These are phyloP conservation scores for Trissolcus japonicus DNA, from an alignment of 2,888 invertebrate genomes.

Conservation along the genomic window DNA sequence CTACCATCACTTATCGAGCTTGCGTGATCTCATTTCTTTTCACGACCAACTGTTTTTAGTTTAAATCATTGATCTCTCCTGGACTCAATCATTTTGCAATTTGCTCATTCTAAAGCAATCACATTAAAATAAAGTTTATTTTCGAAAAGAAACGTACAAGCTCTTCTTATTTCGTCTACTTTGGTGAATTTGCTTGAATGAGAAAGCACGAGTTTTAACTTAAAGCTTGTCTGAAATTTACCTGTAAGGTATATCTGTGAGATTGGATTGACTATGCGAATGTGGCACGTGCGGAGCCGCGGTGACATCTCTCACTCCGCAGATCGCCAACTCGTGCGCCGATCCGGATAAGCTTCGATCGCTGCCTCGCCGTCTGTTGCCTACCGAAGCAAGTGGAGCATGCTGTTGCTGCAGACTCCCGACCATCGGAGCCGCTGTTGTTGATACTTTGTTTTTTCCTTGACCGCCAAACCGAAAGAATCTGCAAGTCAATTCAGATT, in stretches of 20 bases:
- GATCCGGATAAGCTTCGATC: slow-evolving; percentile 90
- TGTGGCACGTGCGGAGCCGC: slow-evolving; percentile 83
- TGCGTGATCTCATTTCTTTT: slow-evolving; percentile 9
- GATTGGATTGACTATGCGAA: slow-evolving; percentile 93
- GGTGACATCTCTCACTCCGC: slow-evolving; percentile 80
- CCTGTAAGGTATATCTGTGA: slow-evolving; percentile 91
- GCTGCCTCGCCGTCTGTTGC: slow-evolving; percentile 84
- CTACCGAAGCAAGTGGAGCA: slow-evolving; percentile 64
- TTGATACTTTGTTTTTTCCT: slow-evolving; percentile 88
- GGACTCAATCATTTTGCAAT: background rate
- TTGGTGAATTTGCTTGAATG: slow-evolving; percentile 17
- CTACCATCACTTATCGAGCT: slow-evolving; percentile 14
- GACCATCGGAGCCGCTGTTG: slow-evolving; percentile 79
- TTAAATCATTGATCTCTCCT: background rate
- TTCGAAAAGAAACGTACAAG: background rate
- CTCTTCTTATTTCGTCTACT: background rate
- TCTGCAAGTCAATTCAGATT: slow-evolving; percentile 74
- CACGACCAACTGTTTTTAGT: background rate
- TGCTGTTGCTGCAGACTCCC: slow-evolving; percentile 74
- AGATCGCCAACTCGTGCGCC: slow-evolving; percentile 88
- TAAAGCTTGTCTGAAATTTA: slow-evolving; percentile 69
- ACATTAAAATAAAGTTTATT: background rate
- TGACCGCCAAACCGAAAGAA: slow-evolving; percentile 94
- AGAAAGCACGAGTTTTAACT: background rate
- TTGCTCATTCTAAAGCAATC: background rate